Conservation (phyloP, 30 jellyfish, hydroid and myxozoan species). For the Cassiopea xamachana region DNA sequence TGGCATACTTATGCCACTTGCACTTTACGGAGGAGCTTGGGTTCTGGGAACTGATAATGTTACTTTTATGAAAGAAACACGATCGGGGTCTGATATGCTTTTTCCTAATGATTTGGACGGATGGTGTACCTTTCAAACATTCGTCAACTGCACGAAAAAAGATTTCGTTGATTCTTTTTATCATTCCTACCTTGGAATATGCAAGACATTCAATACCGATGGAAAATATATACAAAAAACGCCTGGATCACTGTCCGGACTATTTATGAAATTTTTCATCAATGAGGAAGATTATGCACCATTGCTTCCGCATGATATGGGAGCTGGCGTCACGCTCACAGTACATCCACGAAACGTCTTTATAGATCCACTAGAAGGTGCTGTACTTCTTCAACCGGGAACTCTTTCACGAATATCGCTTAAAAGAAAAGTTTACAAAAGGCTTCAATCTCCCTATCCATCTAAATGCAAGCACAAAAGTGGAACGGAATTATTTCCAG, state of each 20-base stretch:
- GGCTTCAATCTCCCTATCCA: slow-evolving; percentile 33
- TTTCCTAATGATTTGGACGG: slow-evolving; percentile 17
- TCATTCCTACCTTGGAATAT: slow-evolving; percentile 17
- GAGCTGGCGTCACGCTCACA: slow-evolving; percentile 47
- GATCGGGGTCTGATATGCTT: slow-evolving; percentile 28
- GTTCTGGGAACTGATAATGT: background rate
- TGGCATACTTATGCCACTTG: background rate
- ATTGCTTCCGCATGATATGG: slow-evolving; percentile 12
- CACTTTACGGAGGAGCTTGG: background rate
- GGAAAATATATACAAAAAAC: slow-evolving; percentile 17
- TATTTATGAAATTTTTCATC: slow-evolving; percentile 8
- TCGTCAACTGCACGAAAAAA: background rate
- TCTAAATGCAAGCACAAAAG: slow-evolving; percentile 12
- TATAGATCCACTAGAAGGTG: slow-evolving; percentile 6
- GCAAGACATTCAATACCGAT: slow-evolving; percentile 54
- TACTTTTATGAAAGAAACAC: slow-evolving; percentile 14
- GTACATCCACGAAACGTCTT: slow-evolving; percentile 51
- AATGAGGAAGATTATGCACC: slow-evolving; percentile 46
- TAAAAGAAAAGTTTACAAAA: background rate
- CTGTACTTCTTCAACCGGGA: slow-evolving; percentile 36
- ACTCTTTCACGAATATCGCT: slow-evolving; percentile 20
- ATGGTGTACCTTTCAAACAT: slow-evolving; percentile 32
- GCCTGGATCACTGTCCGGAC: slow-evolving; percentile 26
- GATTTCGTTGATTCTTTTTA: slow-evolving; percentile 29
- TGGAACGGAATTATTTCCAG: slow-evolving; percentile 2